Conservation (phyloP, 2,797 vertebrate genomes). For the Rhinoraja longicauda region DNA sequence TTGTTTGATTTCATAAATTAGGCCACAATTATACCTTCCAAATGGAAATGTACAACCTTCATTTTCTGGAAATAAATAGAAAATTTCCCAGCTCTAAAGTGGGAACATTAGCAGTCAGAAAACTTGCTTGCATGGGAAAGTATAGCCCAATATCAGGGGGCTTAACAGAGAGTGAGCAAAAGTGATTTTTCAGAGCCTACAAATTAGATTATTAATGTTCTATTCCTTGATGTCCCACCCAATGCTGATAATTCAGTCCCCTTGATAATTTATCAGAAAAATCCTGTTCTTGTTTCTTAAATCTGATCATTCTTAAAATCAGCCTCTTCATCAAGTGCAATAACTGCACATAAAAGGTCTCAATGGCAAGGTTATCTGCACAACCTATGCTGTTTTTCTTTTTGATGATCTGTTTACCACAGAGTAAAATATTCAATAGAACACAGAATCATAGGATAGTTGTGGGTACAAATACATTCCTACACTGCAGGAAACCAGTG, state of each 20-base stretch:
- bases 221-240: not conserved
- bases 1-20: not conserved
- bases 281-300: not conserved
- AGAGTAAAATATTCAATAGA: not conserved
- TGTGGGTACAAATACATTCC: not conserved
- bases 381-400: not conserved
- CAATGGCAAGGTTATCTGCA: not conserved
- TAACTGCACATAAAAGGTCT: not conserved
- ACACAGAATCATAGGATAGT: not conserved
- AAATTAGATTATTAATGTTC: not conserved
- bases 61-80: not conserved
- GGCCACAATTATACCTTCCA: not conserved
- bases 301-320: not conserved
- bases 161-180: not conserved
- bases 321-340: not conserved
- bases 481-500: not conserved
- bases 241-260: not conserved
- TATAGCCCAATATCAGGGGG: not conserved
- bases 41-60: not conserved
- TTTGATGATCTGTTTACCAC: not conserved
- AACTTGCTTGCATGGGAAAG: not conserved
- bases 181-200: not conserved
- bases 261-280: not conserved
- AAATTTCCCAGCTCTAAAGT: not conserved
- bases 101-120: not conserved